These are phyloP conservation scores for Cossypha caffra DNA, from an alignment of 2,797 vertebrate genomes.

Conservation along the genomic window DNA sequence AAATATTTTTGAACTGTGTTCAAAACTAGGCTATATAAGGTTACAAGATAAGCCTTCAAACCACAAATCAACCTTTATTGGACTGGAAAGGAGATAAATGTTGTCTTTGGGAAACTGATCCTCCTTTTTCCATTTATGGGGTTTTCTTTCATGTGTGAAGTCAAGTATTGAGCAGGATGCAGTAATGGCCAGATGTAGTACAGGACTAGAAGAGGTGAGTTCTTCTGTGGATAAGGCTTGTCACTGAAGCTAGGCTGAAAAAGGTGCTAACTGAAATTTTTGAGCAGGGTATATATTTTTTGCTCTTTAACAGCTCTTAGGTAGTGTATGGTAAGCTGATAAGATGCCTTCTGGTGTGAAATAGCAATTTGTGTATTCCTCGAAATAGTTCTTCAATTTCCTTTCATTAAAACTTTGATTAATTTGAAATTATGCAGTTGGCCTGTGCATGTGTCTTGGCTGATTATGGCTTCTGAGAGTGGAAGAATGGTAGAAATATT, in stretches of 20 bases:
- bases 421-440: not conserved
- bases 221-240: not conserved
- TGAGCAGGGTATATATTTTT: not conserved
- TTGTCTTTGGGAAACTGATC: not conserved
- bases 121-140: constrained; percentile 7
- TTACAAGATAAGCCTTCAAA: not conserved
- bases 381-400: not conserved
- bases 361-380: not conserved
- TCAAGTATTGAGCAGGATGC: not conserved
- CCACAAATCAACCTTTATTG: constrained; percentile 15
- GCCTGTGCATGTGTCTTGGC: not conserved
- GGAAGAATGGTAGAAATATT: not conserved
- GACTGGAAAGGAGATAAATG: not conserved
- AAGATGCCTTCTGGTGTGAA: not conserved
- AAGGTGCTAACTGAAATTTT: not conserved
- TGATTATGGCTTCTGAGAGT: not conserved
- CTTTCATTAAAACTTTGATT: not conserved
- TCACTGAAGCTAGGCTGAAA: not conserved
- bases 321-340: not conserved
- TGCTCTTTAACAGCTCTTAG: not conserved
- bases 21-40: not conserved
- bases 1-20: not conserved
- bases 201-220: not conserved
- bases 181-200: not conserved
- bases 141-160: not conserved